Evolutionary conservation across 1,140 invertebrate species (phyloP).

Genomic region (Amphibalanus amphitrite): DNA sequence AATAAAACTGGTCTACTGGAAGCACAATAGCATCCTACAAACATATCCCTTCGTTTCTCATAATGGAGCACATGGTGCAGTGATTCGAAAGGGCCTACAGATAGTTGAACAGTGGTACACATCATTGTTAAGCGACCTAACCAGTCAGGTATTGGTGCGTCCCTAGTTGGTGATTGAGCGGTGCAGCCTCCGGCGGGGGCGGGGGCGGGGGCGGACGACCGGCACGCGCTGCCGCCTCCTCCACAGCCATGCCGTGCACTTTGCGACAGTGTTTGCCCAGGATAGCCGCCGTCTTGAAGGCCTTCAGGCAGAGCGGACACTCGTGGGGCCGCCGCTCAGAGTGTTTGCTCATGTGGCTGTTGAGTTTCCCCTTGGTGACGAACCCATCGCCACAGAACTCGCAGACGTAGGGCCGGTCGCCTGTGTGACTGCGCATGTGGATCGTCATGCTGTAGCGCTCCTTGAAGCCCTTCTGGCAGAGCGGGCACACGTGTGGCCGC

Average conservation of each 20-base stretch:
- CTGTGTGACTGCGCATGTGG: slow-evolving; percentile 32
- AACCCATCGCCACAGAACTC: slow-evolving; percentile 35
- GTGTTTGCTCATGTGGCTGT: background rate
- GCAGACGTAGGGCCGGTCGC: slow-evolving; percentile 38
- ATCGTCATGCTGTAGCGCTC: slow-evolving; percentile 25
- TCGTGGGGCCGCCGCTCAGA: background rate
- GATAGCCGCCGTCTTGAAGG: background rate
- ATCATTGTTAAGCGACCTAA: no score
- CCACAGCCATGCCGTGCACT: background rate
- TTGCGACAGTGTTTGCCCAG: background rate
- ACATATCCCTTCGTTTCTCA: no score
- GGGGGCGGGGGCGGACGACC: no score
- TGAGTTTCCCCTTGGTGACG: slow-evolving; percentile 28
- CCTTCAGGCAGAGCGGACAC: background rate
- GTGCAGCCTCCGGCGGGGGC: no score
- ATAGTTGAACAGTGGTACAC: no score
- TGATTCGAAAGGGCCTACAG: no score
- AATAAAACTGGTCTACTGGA: no score
- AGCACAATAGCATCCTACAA: no score
- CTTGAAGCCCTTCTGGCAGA: background rate
- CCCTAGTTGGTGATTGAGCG: no score
- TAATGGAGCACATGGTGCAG: no score
- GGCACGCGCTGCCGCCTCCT: background rate
- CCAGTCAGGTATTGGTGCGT: no score
- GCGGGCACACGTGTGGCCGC: background rate